A percentile compares a stretch with the other conserved stretches of the same genome.
These are phyloP conservation scores for Cryptus viduatorius DNA, from an alignment of 2,888 invertebrate species.

Conservation along the genomic window DNA sequence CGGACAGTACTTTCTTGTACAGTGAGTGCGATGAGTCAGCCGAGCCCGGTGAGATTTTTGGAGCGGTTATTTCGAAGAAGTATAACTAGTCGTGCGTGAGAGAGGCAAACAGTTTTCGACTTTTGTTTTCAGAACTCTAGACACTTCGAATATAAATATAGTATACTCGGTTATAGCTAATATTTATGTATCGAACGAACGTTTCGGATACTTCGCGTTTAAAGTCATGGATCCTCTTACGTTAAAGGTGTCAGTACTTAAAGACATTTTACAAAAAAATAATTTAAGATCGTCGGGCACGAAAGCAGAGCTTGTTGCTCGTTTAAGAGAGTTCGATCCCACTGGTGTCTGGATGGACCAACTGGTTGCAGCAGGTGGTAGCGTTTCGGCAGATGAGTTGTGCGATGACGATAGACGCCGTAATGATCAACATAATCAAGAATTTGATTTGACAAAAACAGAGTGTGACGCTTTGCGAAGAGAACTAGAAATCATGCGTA, in stretches of 20 bases:
- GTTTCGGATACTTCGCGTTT: background rate
- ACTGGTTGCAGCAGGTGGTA: background rate
- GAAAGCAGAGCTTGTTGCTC: conserved; percentile 20
- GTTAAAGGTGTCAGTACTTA: background rate
- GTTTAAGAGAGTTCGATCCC: conserved; percentile 18
- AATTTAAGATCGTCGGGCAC: conserved; percentile 24
- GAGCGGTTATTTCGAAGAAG: background rate
- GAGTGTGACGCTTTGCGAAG: background rate
- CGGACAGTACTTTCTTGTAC: too few relatives aligned
- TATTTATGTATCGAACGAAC: background rate
- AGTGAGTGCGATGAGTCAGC: too few relatives aligned
- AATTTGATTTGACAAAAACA: background rate
- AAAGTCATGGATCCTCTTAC: background rate
- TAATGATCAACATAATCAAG: too few relatives aligned
- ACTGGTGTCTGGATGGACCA: conserved; percentile 4
- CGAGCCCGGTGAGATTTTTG: background rate
- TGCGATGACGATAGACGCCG: too few relatives aligned
- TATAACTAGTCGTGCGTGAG: background rate
- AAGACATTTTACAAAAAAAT: conserved; percentile 22
- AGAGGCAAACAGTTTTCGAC: too few relatives aligned
- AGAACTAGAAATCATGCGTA: conserved; percentile 17
- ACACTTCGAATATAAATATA: background rate
- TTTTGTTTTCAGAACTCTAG: too few relatives aligned
- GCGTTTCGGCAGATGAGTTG: background rate
- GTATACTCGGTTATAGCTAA: background rate